Percentiles rank a stretch among this genome's conserved stretches.
Evolutionary conservation across 2,797 vertebrate species (phyloP).

Genomic region (Sphenopsis melanotis): DNA sequence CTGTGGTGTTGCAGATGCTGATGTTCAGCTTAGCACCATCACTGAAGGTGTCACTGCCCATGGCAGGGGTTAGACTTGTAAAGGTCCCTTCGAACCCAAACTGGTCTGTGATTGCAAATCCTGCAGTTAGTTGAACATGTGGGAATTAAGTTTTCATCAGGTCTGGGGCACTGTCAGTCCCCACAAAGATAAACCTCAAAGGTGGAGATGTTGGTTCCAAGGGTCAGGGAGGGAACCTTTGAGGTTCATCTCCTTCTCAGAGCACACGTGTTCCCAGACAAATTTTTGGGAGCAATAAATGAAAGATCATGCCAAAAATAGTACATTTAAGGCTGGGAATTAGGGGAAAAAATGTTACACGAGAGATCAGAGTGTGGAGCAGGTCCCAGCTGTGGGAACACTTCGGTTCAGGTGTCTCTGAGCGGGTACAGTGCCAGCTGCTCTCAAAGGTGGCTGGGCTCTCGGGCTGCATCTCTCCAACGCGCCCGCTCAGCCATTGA

Average conservation of each 20-base stretch:
- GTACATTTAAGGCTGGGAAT: not conserved
- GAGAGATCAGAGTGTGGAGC: not conserved
- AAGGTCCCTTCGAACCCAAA: not conserved
- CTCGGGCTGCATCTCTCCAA: not conserved
- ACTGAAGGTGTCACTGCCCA: not conserved
- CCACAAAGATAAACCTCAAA: not conserved
- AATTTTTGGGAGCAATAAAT: not conserved
- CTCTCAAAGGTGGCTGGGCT: not conserved
- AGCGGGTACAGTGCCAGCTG: not conserved
- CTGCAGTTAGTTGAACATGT: not conserved
- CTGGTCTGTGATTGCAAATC: not conserved
- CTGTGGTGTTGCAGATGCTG: not conserved
- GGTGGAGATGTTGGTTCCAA: not conserved
- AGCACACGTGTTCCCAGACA: accelerated
- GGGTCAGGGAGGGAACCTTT: not conserved
- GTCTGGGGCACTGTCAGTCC: not conserved
- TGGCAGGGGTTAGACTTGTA: not conserved
- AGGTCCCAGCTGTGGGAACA: not conserved
- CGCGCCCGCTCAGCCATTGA: not conserved
- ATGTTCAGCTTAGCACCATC: not conserved
- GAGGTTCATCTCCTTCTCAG: not conserved
- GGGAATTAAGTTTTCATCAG: not conserved
- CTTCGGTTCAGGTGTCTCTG: not conserved
- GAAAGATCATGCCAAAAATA: not conserved
- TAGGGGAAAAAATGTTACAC: accelerated